A percentile compares a stretch with the other conserved stretches of the same genome.
These are phyloP conservation scores for Leptothorax acervorum DNA, from an alignment of 2,888 invertebrate genomes.

Conservation along the genomic window DNA sequence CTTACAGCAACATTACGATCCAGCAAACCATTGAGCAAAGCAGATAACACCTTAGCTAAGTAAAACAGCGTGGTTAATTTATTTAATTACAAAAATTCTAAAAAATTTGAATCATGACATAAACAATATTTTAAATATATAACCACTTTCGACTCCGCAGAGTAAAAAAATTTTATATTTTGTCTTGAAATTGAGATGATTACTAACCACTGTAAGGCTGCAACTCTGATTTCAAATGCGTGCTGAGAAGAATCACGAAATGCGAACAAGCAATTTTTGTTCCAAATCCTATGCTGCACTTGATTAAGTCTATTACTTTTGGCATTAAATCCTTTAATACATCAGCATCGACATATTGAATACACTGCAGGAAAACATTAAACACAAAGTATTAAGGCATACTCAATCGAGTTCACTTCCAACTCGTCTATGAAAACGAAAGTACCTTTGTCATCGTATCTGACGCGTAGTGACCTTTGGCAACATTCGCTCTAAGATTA, in stretches of 20 bases:
- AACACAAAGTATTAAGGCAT: constrained; percentile 42
- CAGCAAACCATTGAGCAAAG: constrained; percentile 91
- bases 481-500: constrained; percentile 92
- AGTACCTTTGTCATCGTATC: constrained; percentile 93
- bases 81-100: not conserved
- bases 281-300: constrained; percentile 92
- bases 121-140: not conserved
- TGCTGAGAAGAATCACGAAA: constrained; percentile 90
- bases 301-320: constrained; percentile 93
- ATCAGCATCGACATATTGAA: constrained; percentile 91
- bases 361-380: constrained; percentile 85
- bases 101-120: not conserved
- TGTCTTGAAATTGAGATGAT: not conserved
- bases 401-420: not conserved
- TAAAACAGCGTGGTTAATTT: not conserved
- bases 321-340: constrained; percentile 93
- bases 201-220: constrained; percentile 87
- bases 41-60: constrained; percentile 88
- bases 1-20: constrained; percentile 94
- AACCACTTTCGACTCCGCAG: not conserved
- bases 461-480: constrained; percentile 94
- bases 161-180: not conserved
- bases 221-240: constrained; percentile 86
- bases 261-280: constrained; percentile 94
- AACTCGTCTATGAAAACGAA: not conserved